Conservation (phyloP, 2,888 invertebrate genomes). For the Eupeodes luniger region DNA sequence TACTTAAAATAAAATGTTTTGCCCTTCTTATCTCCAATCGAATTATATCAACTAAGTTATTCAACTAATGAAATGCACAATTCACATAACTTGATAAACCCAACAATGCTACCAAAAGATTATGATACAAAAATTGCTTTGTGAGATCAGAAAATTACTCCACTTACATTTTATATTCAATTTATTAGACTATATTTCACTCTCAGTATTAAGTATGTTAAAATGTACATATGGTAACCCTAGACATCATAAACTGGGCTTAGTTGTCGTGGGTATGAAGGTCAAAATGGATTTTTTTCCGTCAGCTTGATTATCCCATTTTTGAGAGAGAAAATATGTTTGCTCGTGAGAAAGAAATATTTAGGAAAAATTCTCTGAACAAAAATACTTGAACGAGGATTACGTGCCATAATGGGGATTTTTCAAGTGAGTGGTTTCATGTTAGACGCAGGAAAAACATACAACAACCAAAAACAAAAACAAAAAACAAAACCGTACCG, state of each 20-base stretch:
- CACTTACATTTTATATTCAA: no score
- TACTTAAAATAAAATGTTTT: no score
- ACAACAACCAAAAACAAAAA: not conserved
- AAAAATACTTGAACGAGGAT: slow-evolving; percentile 35
- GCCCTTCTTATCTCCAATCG: no score
- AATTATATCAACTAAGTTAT: no score
- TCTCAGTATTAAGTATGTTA: no score
- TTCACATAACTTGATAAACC: no score
- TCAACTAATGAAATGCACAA: no score
- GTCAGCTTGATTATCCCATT: not conserved
- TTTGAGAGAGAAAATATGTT: not conserved
- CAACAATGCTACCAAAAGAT: no score
- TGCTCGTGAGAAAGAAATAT: slow-evolving; percentile 46
- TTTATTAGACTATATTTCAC: no score
- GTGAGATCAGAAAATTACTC: no score
- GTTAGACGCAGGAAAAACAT: not conserved
- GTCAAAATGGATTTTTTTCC: slow-evolving; percentile 39
- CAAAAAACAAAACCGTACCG: not conserved
- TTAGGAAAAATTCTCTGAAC: slow-evolving; percentile 45
- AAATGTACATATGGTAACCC: not conserved
- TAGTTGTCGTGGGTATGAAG: slow-evolving; percentile 24
- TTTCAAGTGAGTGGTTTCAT: slow-evolving; percentile 21
- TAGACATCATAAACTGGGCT: slow-evolving; percentile 3
- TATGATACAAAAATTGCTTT: no score
- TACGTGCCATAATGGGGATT: slow-evolving; percentile 30